A percentile compares a stretch with the other conserved stretches of the same genome.
phyloP scores from a whole-genome alignment of 2,888 invertebrate genomes.

The Heteromyza rotundicornis region DNA sequence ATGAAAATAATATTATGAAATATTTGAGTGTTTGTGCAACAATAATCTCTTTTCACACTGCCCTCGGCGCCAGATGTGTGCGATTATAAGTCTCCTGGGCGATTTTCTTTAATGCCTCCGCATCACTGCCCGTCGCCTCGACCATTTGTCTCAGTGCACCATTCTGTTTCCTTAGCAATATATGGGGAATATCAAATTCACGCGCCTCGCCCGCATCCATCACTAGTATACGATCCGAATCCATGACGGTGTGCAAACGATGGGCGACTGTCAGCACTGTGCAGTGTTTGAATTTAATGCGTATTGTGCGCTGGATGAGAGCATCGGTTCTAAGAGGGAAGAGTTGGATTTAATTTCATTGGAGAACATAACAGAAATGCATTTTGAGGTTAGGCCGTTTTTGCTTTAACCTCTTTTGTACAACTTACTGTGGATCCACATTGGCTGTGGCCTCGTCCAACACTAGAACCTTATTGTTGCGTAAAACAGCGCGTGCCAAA shows the following conservation, averaged over 20 bases:
- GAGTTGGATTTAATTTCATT: neutral
- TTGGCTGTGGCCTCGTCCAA: conserved; percentile 76
- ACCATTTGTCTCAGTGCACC: conserved; percentile 75
- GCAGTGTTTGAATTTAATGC: conserved; percentile 78
- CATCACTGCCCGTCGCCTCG: conserved; percentile 68
- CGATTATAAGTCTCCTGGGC: conserved; percentile 61
- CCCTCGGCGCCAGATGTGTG: neutral
- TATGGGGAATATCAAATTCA: conserved; percentile 75
- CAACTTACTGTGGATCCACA: conserved; percentile 68
- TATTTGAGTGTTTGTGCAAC: neutral
- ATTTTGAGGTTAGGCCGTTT: too few relatives aligned
- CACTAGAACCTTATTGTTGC: conserved; percentile 69
- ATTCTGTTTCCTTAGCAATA: conserved; percentile 68
- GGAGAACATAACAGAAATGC: neutral
- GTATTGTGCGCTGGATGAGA: conserved; percentile 83
- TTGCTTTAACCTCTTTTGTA: neutral
- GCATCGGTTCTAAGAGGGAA: conserved; percentile 71
- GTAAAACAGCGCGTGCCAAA: conserved; percentile 70
- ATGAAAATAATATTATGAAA: neutral
- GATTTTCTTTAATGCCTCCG: conserved; percentile 63
- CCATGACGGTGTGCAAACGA: conserved; percentile 90
- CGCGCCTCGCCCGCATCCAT: conserved; percentile 81
- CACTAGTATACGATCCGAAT: conserved; percentile 86
- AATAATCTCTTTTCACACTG: neutral
- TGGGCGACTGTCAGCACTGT: conserved; percentile 93